Evolutionary conservation across 2,113 vertebrate species (phyloP), one percentile per base, ranked within the genome.

Genomic region (Triplophysa dalaica): DNA sequence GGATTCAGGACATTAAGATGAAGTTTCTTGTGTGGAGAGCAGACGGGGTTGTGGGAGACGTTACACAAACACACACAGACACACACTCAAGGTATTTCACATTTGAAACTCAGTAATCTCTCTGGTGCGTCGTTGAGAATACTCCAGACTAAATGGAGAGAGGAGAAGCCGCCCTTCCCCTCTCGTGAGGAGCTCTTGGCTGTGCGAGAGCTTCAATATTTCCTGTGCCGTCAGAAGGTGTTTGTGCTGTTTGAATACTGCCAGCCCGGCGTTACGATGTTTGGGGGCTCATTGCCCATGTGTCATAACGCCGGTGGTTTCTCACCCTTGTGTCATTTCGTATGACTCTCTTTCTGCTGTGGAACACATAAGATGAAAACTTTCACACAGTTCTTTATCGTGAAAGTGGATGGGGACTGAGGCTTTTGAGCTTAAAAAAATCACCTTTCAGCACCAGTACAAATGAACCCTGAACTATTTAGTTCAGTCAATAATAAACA

Each of bases 201-300:
- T 13, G 22, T 48, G 43, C 24, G 45, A 22, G 16, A 69, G 69
- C 17, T 43, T 16, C 21, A 74, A 61, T 74, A 74, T 74, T 61
- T 61, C 56, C 80, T 81, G 56, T 60, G 70, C 65, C 86, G 82
- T 82, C 61, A 78, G 54, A 41, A 60, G 41, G 26, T 70, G 77
- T 83, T 56, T 69, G 69, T 48, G 70, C 72, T 10, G 41, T 63
- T 75, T 62, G 33, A 41, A 22, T 61, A 45, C 33, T 33, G 43
- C 61, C 73, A 11, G 33, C 22, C 1, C 3, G 14, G 2, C 21
- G 41, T 24, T 12, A 73, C n/a, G 12, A 22, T 60, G 70, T 21
- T 72, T 58, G 58, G n/a, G 70, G 12, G 52, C 8, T 38, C 21
- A 74, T 61, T 24, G 70, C 61, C 13, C 56, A 2, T 17, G 56